A percentile compares a stretch with the other conserved stretches of the same genome.
Evolutionary conservation across 2,888 invertebrate species (phyloP).

Genomic region (Drosophila anceps): DNA sequence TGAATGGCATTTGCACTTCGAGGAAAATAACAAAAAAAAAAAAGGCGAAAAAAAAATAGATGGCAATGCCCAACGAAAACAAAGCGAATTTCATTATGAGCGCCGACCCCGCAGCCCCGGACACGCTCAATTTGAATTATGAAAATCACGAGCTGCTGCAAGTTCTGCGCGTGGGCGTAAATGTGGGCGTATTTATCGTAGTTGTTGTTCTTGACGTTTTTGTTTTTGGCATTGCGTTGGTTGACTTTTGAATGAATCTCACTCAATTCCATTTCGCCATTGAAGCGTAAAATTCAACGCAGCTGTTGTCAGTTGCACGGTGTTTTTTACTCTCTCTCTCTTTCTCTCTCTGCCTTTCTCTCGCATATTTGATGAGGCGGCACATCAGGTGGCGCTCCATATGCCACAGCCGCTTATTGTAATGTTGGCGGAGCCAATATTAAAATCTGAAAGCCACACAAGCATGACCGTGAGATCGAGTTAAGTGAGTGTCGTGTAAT

Average conservation of each 20-base stretch:
- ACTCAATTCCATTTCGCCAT: conserved; percentile 68
- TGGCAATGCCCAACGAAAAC: conserved; percentile 66
- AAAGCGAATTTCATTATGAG: conserved; percentile 76
- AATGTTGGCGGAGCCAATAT: conserved; percentile 53
- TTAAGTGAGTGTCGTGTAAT: conserved; percentile 47
- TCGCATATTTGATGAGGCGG: conserved; percentile 59
- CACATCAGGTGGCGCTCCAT: conserved; percentile 60
- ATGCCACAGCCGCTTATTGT: conserved; percentile 31
- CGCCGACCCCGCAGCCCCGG: conserved; percentile 45
- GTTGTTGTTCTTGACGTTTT: neutral
- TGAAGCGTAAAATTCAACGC: conserved; percentile 72
- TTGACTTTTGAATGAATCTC: conserved; percentile 77
- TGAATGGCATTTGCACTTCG: conserved; percentile 80
- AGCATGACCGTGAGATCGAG: conserved; percentile 47
- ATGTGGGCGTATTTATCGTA: conserved; percentile 10
- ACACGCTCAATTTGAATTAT: conserved; percentile 81
- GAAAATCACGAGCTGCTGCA: conserved; percentile 72
- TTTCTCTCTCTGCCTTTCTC: neutral
- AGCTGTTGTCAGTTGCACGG: conserved; percentile 74
- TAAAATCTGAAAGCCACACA: conserved; percentile 56
- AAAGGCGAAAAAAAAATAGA: conserved; percentile 13
- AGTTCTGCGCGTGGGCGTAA: conserved; percentile 3
- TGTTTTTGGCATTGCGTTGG: conserved; percentile 47
- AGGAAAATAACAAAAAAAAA: conserved; percentile 29
- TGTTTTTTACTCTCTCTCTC: conserved; percentile 21